Conservation (phyloP, 2,888 invertebrate genomes). For the Euplexia lucipara region DNA sequence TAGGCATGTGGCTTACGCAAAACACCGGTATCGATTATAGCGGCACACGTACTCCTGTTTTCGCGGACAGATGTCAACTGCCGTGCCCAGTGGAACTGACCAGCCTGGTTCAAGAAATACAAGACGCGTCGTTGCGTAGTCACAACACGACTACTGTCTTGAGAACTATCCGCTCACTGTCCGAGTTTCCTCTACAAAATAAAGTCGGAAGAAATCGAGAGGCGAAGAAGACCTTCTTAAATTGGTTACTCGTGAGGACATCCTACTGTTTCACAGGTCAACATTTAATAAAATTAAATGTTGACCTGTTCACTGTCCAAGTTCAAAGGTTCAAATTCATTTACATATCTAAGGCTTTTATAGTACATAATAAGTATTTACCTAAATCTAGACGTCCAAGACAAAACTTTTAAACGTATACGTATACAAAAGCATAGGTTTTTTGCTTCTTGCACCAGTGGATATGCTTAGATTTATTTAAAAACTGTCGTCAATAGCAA, state of each 20-base stretch:
- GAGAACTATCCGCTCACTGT: conserved; percentile 63
- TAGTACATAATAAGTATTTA: conserved; percentile 7
- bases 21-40: conserved; percentile 67
- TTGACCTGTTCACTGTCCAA: conserved; percentile 65
- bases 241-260: conserved; percentile 31
- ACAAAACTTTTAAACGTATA: neutral
- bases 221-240: conserved; percentile 29
- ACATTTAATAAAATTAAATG: conserved; percentile 41
- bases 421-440: neutral
- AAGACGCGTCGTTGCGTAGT: conserved; percentile 54
- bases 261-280: conserved; percentile 38
- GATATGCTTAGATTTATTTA: too few species aligned
- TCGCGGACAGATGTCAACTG: conserved; percentile 73
- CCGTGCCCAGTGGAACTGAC: conserved; percentile 56
- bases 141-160: conserved; percentile 61
- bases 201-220: neutral
- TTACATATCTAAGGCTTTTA: neutral
- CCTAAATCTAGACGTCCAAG: neutral
- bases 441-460: too few species aligned
- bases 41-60: conserved; percentile 70
- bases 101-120: conserved; percentile 43
- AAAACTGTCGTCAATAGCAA: too few species aligned
- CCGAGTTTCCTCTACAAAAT: conserved; percentile 26
- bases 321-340: conserved; percentile 67
- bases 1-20: conserved; percentile 67